Evolutionary conservation across 2,113 vertebrate genomes (phyloP), one percentile per base, ranked within the genome.

Genomic region (Sprattus sprattus): DNA sequence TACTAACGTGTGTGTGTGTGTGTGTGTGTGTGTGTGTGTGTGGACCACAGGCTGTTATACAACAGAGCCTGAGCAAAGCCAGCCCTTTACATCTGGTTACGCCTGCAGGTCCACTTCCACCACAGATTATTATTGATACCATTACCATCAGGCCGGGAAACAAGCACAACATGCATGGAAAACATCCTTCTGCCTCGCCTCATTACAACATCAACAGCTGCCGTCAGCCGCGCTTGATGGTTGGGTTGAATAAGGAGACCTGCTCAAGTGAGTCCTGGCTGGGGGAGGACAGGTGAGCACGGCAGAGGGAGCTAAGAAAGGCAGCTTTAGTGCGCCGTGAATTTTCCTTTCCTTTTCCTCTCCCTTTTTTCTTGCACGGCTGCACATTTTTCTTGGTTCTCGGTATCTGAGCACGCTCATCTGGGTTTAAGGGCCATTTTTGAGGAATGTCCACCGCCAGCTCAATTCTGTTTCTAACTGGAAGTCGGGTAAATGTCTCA

Each of bases 111-210:
- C 71, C 15, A 15, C 71, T 39, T 15, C 71, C 28, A 11, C 71
- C 13, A 15, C n/a, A 25, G 89, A 87, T 89, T 90, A 89, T 90
- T 87, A 87, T 90, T 86, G 87, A 87, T 86, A 86, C 83, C 87
- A 84, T 85, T 82, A 85, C 18, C 67, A 81, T 85, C 84, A 90
- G 87, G 87, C 78, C 50, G 82, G 84, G 83, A 88, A 88, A 45
- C 57, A 85, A 85, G 89, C 84, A 67, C 83, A 86, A 81, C 75
- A 82, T 28, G 50, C 82, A 81, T 54, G 54, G 60, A 78, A 86
- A 86, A 90, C 81, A 82, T 49, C 86, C 84, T 90, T 46, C 84
- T 82, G 85, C 81, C 87, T 85, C 16, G 87, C 85, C 88, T 88
- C 87, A 86, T 85, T 89, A 87, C 49, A 20, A 47, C 82, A 10